A percentile compares a stretch with the other conserved stretches of the same genome.
phyloP scores from a whole-genome alignment of 2,888 invertebrate genomes.

The Argyresthia goedartella region DNA sequence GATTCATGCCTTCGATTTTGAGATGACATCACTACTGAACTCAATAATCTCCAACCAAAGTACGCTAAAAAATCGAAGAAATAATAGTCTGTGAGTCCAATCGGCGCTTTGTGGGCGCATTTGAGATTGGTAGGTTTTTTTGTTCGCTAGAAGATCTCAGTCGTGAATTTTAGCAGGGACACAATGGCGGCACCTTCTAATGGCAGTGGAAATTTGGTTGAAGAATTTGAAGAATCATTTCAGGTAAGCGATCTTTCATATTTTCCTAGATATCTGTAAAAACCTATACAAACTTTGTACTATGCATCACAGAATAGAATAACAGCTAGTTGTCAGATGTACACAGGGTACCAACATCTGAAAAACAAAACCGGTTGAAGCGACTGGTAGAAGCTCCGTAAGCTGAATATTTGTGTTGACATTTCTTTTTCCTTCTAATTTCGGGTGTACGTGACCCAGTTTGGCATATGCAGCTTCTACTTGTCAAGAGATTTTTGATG shows the following conservation, averaged over 20 bases:
- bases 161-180: too few species aligned
- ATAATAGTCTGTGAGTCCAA: too few species aligned
- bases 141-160: too few species aligned
- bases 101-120: too few species aligned
- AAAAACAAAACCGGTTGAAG: conserved; percentile 34
- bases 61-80: too few species aligned
- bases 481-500: conserved; percentile 47
- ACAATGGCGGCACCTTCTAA: conserved; percentile 83
- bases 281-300: conserved; percentile 4
- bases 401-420: conserved; percentile 27
- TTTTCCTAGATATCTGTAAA: conserved; percentile 8
- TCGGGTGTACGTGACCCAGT: conserved; percentile 62
- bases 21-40: too few species aligned
- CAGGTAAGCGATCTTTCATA: conserved; percentile 69
- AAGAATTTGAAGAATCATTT: conserved; percentile 92
- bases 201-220: conserved; percentile 87
- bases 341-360: conserved; percentile 45
- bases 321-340: conserved; percentile 28
- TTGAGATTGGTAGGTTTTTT: too few species aligned
- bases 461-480: conserved; percentile 50
- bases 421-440: conserved; percentile 22
- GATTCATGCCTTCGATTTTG: too few species aligned
- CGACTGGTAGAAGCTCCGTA: conserved; percentile 51
- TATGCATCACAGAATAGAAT: background rate
- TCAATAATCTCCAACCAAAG: too few species aligned